Conservation (phyloP, 2,797 vertebrate genomes). For the Leucoraja ocellata region DNA sequence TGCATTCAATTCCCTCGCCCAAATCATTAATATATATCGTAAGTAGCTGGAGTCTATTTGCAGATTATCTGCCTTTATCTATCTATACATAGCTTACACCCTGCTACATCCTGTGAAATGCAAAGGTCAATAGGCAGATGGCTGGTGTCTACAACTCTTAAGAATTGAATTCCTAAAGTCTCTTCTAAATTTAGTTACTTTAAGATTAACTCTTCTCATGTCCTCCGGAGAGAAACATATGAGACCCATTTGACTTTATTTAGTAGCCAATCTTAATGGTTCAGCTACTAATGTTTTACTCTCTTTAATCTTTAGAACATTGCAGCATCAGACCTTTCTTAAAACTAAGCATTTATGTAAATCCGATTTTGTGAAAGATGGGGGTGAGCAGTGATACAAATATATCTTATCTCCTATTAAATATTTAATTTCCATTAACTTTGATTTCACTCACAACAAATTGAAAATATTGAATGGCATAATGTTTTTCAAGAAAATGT, state of each 20-base stretch:
- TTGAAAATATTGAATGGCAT: neutral
- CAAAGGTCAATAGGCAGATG: too few relatives aligned
- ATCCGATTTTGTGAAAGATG: neutral
- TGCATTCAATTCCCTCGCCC: too few relatives aligned
- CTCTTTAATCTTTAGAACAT: neutral
- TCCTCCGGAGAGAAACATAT: too few relatives aligned
- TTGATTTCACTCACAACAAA: neutral
- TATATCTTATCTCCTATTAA: neutral
- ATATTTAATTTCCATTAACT: neutral
- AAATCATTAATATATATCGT: too few relatives aligned
- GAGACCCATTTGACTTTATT: neutral
- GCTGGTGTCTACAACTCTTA: too few relatives aligned
- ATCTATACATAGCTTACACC: too few relatives aligned
- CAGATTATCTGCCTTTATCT: too few relatives aligned
- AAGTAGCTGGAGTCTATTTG: too few relatives aligned
- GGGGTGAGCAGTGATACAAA: neutral
- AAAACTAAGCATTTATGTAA: neutral
- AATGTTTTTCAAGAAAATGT: neutral
- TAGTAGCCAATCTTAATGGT: neutral
- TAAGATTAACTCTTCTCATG: too few relatives aligned
- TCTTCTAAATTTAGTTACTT: too few relatives aligned
- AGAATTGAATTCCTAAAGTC: too few relatives aligned
- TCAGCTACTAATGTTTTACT: neutral
- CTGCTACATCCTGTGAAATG: too few relatives aligned
- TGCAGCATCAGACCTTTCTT: neutral